phyloP scores from a whole-genome alignment of 92 coral and sea anemone genomes.

The Virgularia gustaviana region DNA sequence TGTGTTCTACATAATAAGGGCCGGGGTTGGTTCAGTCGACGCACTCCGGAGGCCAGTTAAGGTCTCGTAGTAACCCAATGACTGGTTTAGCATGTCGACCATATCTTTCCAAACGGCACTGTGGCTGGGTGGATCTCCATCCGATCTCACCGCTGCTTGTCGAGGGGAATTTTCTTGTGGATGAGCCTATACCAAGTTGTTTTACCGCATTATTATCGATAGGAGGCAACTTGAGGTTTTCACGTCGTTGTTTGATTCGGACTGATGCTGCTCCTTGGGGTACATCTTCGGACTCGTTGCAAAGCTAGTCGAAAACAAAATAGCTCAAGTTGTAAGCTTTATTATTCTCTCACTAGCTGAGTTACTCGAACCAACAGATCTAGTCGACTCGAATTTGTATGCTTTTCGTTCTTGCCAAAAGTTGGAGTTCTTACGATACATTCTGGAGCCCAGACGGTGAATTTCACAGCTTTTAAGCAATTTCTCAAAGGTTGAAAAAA shows the following conservation, averaged over 20 bases:
- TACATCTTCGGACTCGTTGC: slow-evolving; percentile 74
- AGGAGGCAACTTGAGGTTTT: slow-evolving; percentile 90
- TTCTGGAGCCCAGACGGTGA: too few species aligned
- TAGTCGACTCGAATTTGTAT: too few species aligned
- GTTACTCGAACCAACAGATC: too few species aligned
- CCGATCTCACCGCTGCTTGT: slow-evolving; percentile 83
- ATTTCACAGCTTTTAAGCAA: too few species aligned
- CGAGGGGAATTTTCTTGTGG: slow-evolving; percentile 70
- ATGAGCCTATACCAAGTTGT: slow-evolving; percentile 82
- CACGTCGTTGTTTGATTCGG: slow-evolving; percentile 85
- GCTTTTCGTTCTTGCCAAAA: too few species aligned
- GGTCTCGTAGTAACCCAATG: slow-evolving; percentile 69
- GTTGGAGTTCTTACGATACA: too few species aligned
- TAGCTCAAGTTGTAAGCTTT: too few species aligned
- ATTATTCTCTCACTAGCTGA: too few species aligned
- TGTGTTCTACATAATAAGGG: too few species aligned
- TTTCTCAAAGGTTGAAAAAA: too few species aligned
- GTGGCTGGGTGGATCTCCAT: slow-evolving; percentile 88
- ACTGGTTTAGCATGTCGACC: slow-evolving; percentile 83
- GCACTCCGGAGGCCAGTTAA: slow-evolving; percentile 99
- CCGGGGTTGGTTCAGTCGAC: slow-evolving; percentile 58
- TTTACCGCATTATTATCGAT: slow-evolving; percentile 85
- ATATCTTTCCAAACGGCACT: slow-evolving; percentile 85
- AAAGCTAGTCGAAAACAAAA: slow-evolving; percentile 50
- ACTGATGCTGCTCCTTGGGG: slow-evolving; percentile 89